Base-by-base conservation (phyloP, 1,140 invertebrate species). In the Asbolus verrucosus region DNA sequence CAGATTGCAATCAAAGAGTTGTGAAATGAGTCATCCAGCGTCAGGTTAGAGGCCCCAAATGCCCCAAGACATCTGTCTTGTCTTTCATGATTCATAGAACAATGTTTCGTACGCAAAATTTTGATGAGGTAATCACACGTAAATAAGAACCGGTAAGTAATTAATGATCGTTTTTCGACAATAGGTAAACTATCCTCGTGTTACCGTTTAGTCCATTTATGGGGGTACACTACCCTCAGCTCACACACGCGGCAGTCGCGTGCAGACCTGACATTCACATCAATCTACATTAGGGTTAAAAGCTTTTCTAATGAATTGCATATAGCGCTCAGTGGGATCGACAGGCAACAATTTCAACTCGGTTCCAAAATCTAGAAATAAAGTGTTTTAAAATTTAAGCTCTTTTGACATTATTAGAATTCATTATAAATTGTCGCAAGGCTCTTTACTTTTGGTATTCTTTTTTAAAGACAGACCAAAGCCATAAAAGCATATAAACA, bases 281-380 rank as follows among this genome's bases (percentile, higher is more conserved):
- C 79, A 80, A 80, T 80, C 77, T 78, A 77, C 74, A 80, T 80
- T 80, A 80, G 72, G 65, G 76, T 75, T 80, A 80, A 80, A 80
- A 80, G 79, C 69, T 77, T 80, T 73, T 65, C 72, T 79, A 80
- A 80, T 80, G 76, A 80, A 80, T 78, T 80, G 74, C 70, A 63
- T 63, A 63, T 39, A 39, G 33, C 61, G 33, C 27, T 54, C 3
- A 6, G 14, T 46, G 15, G 16, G 16, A 16, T 46, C 5, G 46
- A 54, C 46, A 27, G 46, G 11, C 46, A 27, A 21, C 27, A 21
- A 46, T 46, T 46, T 54, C 21, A 36, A n/a, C 2, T 30, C 27
- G 27, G 27, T 11, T 8, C 33, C 33, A 36, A 36, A 36, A 36
- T 2, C 11, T 36, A 6, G 33, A 36, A n/a, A n/a, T n/a, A n/a